Evolutionary conservation across 2,888 invertebrate genomes (phyloP), one percentile per base, ranked within the genome.

Genomic region (Nemoura dubitans): DNA sequence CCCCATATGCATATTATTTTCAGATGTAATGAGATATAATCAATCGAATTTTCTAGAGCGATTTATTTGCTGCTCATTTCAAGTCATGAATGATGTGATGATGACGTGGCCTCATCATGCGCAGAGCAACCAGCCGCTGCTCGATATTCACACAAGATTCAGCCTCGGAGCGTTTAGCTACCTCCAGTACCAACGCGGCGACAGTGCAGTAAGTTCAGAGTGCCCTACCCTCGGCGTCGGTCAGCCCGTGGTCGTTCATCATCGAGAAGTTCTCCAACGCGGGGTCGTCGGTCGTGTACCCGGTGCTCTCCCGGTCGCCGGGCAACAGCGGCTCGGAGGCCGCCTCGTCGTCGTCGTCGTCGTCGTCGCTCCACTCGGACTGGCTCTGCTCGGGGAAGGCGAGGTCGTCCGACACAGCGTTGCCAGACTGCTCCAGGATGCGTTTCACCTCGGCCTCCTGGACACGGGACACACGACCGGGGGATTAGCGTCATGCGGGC

Each of bases 241-340:
- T 97, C 81, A 97, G 93, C 10, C 97, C 97, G 27, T 96, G 95
- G 92, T 97, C 97, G 92, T 97, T 96, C 26, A 97, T 92, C 93
- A 97, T 95, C 77, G 97, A 97, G 85, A 96, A 95, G 91, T 97
- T 97, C 91, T 97, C 97, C 16, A 97, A 92, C 25, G 96, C 96
- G 0, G 96, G 96, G 91, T 97, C 97, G 91, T 97, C 97, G 0
- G 96, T 97, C n/a, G 96, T 96, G 91, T 97, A 97, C 30, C 96
- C 96, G 0, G 96, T 96, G 88, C 96, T 96, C 89, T 94, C 94
- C 83, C 92, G 89, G 88, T 93, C 93, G 36, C 87, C 88, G 83
- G 92, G 92, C 42, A 93, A 89, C n/a, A 93, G 89, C 16, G 92
- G 93, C 88, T 93, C 94, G n/a, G 94, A 94, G 85, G 94, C 94